Evolutionary conservation across 2,888 invertebrate genomes (phyloP).

Genomic region (Rhogogaster chlorosoma): DNA sequence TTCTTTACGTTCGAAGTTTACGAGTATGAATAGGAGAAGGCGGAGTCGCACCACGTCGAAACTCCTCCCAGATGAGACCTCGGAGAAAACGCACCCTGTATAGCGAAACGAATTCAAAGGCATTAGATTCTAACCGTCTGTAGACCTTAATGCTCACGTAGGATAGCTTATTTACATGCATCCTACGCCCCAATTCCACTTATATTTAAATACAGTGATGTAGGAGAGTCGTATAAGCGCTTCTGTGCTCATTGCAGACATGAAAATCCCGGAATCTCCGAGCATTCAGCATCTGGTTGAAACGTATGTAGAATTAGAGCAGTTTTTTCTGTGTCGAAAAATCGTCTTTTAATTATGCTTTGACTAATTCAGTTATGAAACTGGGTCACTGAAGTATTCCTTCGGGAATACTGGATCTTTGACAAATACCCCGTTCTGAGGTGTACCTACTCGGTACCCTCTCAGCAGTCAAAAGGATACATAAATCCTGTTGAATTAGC

Average conservation of each 20-base stretch:
- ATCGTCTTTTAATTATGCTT: not conserved
- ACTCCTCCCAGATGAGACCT: too few species aligned
- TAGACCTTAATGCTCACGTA: not conserved
- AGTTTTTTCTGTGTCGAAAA: not conserved
- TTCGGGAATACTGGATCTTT: not conserved
- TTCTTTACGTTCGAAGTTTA: too few species aligned
- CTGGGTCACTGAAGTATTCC: not conserved
- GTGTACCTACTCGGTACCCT: not conserved
- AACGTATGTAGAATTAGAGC: not conserved
- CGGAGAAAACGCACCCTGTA: too few species aligned
- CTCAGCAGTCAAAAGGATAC: not conserved
- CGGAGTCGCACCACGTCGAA: too few species aligned
- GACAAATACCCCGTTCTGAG: not conserved
- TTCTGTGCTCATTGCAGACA: not conserved
- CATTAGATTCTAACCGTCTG: not conserved
- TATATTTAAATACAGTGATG: constrained; percentile 5
- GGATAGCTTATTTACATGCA: not conserved
- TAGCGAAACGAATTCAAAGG: not conserved
- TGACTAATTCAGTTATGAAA: not conserved
- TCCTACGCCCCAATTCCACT: not conserved
- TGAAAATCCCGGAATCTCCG: not conserved
- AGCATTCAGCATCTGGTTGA: not conserved
- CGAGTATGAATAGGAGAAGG: too few species aligned
- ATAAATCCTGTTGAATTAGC: not conserved
- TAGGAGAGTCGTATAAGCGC: not conserved